Evolutionary conservation across 2,797 vertebrate species (phyloP).

Genomic region (Mormyrops attenuatus): DNA sequence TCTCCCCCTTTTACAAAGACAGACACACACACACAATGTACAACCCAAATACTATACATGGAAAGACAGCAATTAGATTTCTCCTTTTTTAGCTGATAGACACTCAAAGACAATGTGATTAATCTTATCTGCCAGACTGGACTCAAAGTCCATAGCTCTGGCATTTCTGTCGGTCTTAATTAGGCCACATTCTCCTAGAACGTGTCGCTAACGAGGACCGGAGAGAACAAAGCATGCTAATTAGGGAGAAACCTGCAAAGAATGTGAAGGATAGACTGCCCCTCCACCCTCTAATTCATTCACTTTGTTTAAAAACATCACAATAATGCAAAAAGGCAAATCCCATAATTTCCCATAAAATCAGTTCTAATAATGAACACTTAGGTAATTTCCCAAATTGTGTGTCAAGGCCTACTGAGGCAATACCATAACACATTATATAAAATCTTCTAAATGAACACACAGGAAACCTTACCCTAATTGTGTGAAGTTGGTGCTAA

Average conservation of each 20-base stretch:
- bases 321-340: neutral
- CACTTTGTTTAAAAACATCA: neutral
- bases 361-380: neutral
- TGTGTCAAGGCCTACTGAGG: neutral
- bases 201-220: neutral
- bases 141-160: neutral
- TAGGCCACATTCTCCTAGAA: neutral
- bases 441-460: neutral
- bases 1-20: neutral
- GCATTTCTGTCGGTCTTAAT: neutral
- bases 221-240: neutral
- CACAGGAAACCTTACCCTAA: neutral
- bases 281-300: no score
- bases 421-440: neutral
- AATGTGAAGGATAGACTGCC: neutral
- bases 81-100: neutral
- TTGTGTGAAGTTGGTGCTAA: neutral
- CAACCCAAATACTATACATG: neutral
- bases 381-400: neutral
- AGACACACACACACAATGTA: constrained; percentile 7
- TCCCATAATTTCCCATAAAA: neutral
- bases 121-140: neutral
- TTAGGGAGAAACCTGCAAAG: neutral
- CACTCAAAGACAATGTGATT: neutral
- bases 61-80: neutral